Evolutionary conservation across 1,140 invertebrate genomes (phyloP), one percentile per base, ranked within the genome.

Genomic region (Brachionus plicatilis): DNA sequence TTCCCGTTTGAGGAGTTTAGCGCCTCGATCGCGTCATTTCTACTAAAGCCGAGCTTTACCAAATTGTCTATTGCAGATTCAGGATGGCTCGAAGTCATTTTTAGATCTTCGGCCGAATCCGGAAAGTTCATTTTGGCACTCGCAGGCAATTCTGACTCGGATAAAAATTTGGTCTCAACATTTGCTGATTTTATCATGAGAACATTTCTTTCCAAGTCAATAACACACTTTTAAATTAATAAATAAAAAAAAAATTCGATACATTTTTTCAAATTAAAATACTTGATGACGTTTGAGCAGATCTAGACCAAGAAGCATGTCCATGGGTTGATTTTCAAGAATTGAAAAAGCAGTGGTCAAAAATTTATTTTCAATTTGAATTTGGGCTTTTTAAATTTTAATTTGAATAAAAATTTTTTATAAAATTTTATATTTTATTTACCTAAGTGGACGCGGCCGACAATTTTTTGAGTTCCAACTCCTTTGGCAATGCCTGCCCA

Each of bases 321-420:
- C 97, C 95, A 99, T 98, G 3, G 95, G 94, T 88, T 99, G 96
- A 85, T 98, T 94, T 88, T 97, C 94, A 24, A 99, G 90, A n/a
- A 99, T 96, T 29, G 95, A 96, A 90, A 99, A 99, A 5, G 96
- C 97, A 1, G 96, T 96, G 2, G 95, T 95, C 9, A 99, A 91
- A 90, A 95, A 96, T 88, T 95, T 95, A 85, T 93, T 93, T 86
- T 94, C 95, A 85, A 99, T 98, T 89, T 97, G 94, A 88, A 99
- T 95, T 90, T 98, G 95, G 85, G 91, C 91, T 90, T 85, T 83
- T 87, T 86, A 1, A 47, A 47, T 47, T 85, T 56, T 50, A 37
- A 50, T 20, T 56, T 17, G 50, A 45, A 56, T 11, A 47, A 33
- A 50, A 43, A 14, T 80, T 27, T 33, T 27, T 24, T 29, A 68